Conservation (phyloP, 53 echinoderm and acorn worm genomes). For the Crossaster papposus region DNA sequence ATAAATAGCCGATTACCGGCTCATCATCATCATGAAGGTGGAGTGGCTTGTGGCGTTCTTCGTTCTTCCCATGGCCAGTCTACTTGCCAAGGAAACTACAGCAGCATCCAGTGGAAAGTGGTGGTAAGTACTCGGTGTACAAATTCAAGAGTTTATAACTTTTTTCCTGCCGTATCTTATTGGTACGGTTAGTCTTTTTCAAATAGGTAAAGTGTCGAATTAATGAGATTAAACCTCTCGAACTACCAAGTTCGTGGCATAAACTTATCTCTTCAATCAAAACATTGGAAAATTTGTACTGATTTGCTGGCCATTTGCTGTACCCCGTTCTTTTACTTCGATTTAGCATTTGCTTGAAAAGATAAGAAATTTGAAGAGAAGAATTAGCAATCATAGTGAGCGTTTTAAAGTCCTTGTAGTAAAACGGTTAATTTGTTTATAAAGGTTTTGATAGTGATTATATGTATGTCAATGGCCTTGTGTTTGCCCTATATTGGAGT, state of each 20-base stretch:
- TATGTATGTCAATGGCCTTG: no score
- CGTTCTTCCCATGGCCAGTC: constrained; percentile 88
- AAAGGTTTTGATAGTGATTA: no score
- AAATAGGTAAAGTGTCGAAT: neutral
- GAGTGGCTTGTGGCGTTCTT: constrained; percentile 89
- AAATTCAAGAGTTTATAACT: neutral
- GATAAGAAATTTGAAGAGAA: no score
- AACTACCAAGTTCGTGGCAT: neutral
- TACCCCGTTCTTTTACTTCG: no score
- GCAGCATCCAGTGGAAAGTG: constrained; percentile 93
- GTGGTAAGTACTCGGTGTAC: constrained; percentile 78
- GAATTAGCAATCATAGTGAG: no score
- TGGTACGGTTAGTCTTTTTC: neutral
- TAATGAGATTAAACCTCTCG: neutral
- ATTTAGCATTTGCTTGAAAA: no score
- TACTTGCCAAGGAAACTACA: constrained; percentile 94
- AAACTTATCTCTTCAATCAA: neutral
- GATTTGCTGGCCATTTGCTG: neutral
- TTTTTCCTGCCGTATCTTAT: neutral
- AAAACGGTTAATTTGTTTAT: no score
- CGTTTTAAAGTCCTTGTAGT: no score
- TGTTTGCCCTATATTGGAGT: no score
- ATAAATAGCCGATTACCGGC: constrained; percentile 6
- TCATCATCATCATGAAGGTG: constrained; percentile 75
- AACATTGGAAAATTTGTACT: neutral